Evolutionary conservation across 2,797 vertebrate species (phyloP).

Genomic region (Rhinella marina): DNA sequence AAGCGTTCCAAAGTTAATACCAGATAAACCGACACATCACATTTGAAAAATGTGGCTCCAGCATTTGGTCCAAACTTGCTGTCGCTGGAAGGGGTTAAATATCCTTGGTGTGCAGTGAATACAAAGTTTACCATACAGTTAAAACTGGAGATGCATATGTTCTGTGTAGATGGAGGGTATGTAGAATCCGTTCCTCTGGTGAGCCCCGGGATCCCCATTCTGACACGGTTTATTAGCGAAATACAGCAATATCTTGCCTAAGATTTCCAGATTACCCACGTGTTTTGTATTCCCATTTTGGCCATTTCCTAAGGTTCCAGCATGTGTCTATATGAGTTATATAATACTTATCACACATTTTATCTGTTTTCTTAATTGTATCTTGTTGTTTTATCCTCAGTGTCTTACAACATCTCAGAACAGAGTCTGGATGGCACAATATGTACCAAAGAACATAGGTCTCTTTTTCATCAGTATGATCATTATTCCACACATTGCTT

Average conservation of each 20-base stretch:
- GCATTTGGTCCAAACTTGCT: too few species aligned
- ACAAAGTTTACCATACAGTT: too few species aligned
- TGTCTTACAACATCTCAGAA: background rate
- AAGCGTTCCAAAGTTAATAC: too few species aligned
- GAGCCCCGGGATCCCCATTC: too few species aligned
- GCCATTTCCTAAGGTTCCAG: background rate
- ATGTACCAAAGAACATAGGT: background rate
- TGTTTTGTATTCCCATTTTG: background rate
- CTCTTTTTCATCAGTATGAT: background rate
- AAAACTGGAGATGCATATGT: too few species aligned
- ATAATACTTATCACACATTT: background rate
- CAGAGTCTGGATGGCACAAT: background rate
- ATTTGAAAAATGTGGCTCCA: too few species aligned
- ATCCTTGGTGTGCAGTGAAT: too few species aligned
- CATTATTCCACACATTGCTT: background rate
- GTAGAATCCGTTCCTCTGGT: too few species aligned
- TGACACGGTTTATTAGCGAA: background rate
- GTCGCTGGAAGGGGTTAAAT: too few species aligned
- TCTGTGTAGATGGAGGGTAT: too few species aligned
- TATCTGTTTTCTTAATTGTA: background rate
- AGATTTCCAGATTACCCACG: background rate
- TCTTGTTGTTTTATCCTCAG: conserved; percentile 18
- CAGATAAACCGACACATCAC: too few species aligned
- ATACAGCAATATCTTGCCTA: background rate
- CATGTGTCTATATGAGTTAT: background rate